A percentile compares a stretch with the other conserved stretches of the same genome.
phyloP scores from a whole-genome alignment of 2,797 vertebrate species.

The Aplochiton taeniatus region DNA sequence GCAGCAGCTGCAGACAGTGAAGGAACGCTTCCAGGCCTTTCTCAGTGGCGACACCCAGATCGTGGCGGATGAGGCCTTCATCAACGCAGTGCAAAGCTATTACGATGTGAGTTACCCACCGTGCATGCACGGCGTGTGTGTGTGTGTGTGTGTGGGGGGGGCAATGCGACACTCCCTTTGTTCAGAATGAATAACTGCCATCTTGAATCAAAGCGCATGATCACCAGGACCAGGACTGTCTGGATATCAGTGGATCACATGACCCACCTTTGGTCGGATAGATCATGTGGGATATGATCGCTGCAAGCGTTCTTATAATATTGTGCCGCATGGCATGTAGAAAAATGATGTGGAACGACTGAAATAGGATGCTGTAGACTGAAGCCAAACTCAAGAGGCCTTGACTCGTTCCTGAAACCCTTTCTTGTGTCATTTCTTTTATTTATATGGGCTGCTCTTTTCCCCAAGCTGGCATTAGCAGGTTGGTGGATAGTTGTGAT shows the following conservation, averaged over 20 bases:
- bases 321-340: conserved; percentile 19
- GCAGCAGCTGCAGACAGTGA: conserved; percentile 93
- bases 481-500: no score
- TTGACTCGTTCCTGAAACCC: no score
- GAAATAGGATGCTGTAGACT: conserved; percentile 16
- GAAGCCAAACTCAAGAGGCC: neutral
- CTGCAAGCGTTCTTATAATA: conserved; percentile 36
- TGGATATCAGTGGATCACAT: conserved; percentile 21
- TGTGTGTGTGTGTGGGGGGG: no score
- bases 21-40: conserved; percentile 95
- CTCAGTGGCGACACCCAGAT: conserved; percentile 96
- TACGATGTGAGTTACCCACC: conserved; percentile 86
- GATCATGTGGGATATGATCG: conserved; percentile 33
- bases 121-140: neutral
- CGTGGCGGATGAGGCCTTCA: conserved; percentile 97
- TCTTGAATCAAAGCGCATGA: neutral
- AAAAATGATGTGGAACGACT: conserved; percentile 12
- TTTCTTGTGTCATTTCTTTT: no score
- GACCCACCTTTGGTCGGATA: conserved; percentile 32
- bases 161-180: no score
- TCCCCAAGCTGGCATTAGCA: no score
- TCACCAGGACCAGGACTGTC: conserved; percentile 13
- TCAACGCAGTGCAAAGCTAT: conserved; percentile 98
- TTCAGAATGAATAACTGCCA: conserved; percentile 13
- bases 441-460: no score